Conservation (phyloP, 2,113 vertebrate genomes). For the Perca fluviatilis region DNA sequence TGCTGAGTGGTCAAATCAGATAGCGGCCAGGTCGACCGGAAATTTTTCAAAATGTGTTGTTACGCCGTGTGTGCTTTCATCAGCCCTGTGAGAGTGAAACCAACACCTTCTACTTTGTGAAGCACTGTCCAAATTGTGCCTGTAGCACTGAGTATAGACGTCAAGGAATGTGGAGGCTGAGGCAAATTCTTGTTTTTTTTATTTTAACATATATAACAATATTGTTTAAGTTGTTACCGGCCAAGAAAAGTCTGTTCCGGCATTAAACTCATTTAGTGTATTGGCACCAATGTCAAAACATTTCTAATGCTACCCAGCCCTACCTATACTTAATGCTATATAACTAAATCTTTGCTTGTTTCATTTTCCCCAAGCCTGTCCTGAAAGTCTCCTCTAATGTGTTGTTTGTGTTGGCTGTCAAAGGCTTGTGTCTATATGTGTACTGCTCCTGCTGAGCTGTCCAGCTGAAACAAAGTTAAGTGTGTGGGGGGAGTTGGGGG, state of each 20-base stretch:
- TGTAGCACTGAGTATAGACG: neutral
- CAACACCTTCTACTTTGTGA: constrained; percentile 15
- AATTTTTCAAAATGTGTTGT: constrained; percentile 29
- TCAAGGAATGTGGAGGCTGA: neutral
- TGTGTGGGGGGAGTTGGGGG: neutral
- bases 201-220: neutral
- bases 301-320: neutral
- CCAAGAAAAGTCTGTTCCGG: neutral
- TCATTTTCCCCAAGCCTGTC: constrained; percentile 9
- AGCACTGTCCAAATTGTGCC: constrained; percentile 15
- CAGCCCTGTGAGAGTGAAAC: constrained; percentile 30
- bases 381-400: constrained; percentile 42
- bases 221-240: constrained; percentile 25
- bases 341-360: constrained; percentile 17
- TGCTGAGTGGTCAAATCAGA: constrained; percentile 69
- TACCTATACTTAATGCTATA: constrained; percentile 10
- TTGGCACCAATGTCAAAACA: neutral
- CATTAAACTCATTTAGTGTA: constrained; percentile 8
- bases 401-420: constrained; percentile 68
- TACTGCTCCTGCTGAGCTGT: constrained; percentile 51
- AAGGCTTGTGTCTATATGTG: constrained; percentile 32
- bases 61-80: constrained; percentile 29
- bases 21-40: constrained; percentile 40
- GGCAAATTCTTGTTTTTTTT: constrained; percentile 14
- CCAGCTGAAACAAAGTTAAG: constrained; percentile 63